These are phyloP conservation scores for Ooceraea biroi DNA, from an alignment of 1,140 invertebrate genomes.

Conservation along the genomic window DNA sequence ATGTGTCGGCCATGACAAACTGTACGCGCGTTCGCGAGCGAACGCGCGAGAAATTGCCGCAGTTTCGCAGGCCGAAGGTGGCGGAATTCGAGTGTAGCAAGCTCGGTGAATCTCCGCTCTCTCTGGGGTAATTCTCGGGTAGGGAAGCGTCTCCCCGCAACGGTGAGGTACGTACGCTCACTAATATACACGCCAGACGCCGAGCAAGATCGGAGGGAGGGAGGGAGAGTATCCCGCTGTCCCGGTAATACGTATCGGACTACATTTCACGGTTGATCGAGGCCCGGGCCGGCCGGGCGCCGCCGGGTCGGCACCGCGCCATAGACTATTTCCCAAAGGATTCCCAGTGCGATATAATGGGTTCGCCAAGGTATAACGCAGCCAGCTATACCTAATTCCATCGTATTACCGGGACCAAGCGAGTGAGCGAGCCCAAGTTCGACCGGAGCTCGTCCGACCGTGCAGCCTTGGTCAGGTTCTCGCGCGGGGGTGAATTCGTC, in stretches of 20 bases:
- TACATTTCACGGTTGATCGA: constrained; percentile 83
- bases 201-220: too few relatives aligned
- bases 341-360: constrained; percentile 80
- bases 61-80: constrained; percentile 30
- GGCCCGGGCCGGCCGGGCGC: constrained; percentile 48
- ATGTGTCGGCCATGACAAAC: constrained; percentile 41
- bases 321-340: constrained; percentile 83
- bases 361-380: constrained; percentile 73
- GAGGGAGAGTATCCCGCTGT: background rate
- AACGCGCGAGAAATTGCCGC: constrained; percentile 42
- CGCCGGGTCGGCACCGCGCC: constrained; percentile 40
- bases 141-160: too few relatives aligned
- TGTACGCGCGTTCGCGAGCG: background rate
- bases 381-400: constrained; percentile 71
- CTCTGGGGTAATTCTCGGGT: too few relatives aligned
- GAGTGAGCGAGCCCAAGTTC: constrained; percentile 17
- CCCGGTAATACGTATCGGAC: constrained; percentile 80
- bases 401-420: constrained; percentile 66
- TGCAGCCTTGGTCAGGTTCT: constrained; percentile 36
- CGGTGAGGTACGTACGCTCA: too few relatives aligned
- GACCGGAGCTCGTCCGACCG: constrained; percentile 47
- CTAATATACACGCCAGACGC: too few relatives aligned
- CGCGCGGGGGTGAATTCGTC: constrained; percentile 71
- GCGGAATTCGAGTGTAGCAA: constrained; percentile 40
- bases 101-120: constrained; percentile 30